Evolutionary conservation across 2,888 invertebrate genomes (phyloP).

Genomic region (Molorchus minor): DNA sequence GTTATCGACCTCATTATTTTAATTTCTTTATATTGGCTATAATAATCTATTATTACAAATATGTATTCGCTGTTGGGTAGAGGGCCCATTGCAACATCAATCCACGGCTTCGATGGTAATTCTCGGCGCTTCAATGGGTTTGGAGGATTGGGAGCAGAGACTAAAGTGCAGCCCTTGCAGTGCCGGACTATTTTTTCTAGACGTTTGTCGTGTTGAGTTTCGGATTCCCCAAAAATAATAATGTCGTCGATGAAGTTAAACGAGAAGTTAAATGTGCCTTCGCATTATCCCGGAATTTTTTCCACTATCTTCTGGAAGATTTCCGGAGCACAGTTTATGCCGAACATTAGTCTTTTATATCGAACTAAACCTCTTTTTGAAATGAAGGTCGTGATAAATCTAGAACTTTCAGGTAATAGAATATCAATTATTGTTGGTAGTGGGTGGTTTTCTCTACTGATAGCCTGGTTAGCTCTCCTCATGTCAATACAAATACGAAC

Average conservation of each 20-base stretch:
- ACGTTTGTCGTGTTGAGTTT: neutral
- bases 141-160: no score
- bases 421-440: conserved; percentile 22
- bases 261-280: neutral
- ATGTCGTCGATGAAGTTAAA: conserved; percentile 3
- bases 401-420: conserved; percentile 11
- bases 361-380: conserved; percentile 11
- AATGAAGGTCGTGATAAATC: conserved; percentile 20
- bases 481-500: conserved; percentile 54
- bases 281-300: neutral
- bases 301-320: conserved; percentile 20
- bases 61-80: no score
- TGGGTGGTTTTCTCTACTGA: conserved; percentile 36
- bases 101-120: no score
- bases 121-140: no score
- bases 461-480: conserved; percentile 51
- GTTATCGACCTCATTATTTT: no score
- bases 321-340: conserved; percentile 13
- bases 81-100: no score
- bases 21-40: no score
- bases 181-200: no score
- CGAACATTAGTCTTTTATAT: conserved; percentile 22
- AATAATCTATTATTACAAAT: no score
- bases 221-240: neutral
- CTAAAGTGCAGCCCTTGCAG: no score